Evolutionary conservation across 2,113 vertebrate genomes (phyloP).

Genomic region (Charina bottae): DNA sequence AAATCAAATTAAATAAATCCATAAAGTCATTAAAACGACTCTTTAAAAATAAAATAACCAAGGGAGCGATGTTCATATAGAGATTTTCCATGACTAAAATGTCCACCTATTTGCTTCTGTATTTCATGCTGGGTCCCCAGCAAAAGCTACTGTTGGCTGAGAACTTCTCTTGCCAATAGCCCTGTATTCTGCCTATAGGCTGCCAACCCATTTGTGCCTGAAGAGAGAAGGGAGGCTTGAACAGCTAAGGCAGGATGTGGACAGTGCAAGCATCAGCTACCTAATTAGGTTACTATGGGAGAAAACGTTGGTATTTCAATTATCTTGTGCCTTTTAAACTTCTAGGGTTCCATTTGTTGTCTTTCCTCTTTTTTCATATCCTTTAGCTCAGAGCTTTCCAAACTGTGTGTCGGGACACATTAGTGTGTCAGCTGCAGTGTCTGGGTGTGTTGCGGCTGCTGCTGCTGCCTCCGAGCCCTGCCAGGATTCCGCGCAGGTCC

Average conservation of each 20-base stretch:
- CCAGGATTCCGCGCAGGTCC: too few relatives aligned
- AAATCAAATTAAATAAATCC: not conserved
- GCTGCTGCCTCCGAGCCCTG: too few relatives aligned
- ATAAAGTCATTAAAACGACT: not conserved
- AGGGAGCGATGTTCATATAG: not conserved
- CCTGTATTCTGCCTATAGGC: not conserved
- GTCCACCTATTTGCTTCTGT: not conserved
- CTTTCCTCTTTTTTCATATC: not conserved
- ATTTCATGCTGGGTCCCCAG: not conserved
- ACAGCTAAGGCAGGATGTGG: not conserved
- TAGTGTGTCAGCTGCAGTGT: too few relatives aligned
- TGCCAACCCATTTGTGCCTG: not conserved
- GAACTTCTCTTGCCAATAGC: not conserved
- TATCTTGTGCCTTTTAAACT: not conserved
- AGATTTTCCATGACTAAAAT: not conserved
- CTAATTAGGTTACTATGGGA: not conserved
- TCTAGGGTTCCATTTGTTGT: not conserved
- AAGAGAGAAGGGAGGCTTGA: not conserved
- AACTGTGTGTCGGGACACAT: too few relatives aligned
- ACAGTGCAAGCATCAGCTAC: not conserved
- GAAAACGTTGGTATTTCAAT: not conserved
- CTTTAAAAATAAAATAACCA: not conserved
- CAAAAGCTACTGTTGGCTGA: not conserved
- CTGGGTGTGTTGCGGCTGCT: too few relatives aligned
- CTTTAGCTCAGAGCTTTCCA: too few relatives aligned